Conservation (phyloP, 2,113 vertebrate genomes). For the Corydoras maculifer region DNA sequence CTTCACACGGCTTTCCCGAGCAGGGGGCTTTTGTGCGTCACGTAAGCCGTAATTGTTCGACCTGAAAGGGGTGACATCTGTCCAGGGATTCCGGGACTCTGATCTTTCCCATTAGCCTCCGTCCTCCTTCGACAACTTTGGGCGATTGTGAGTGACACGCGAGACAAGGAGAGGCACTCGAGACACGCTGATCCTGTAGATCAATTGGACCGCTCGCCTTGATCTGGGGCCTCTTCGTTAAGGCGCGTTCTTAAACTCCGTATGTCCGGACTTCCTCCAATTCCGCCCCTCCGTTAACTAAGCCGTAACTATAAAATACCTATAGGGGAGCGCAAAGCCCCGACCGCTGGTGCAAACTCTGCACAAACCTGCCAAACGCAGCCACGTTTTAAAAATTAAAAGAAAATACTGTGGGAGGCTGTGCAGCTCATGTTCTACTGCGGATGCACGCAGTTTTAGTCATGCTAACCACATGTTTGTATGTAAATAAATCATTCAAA, state of each 20-base stretch:
- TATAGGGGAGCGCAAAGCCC: not conserved
- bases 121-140: slow-evolving; percentile 39
- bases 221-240: slow-evolving; percentile 39
- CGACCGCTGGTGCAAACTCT: too few relatives aligned
- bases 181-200: slow-evolving; percentile 37
- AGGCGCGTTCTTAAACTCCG: slow-evolving; percentile 28
- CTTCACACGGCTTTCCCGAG: slow-evolving; percentile 64
- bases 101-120: slow-evolving; percentile 42
- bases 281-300: slow-evolving; percentile 2
- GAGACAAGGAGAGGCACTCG: slow-evolving; percentile 37
- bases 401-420: too few relatives aligned
- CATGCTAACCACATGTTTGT: too few relatives aligned
- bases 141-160: slow-evolving; percentile 47
- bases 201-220: slow-evolving; percentile 39
- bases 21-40: slow-evolving; percentile 43
- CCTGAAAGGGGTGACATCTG: slow-evolving; percentile 64
- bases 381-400: too few relatives aligned
- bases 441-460: too few relatives aligned
- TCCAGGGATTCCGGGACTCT: slow-evolving; percentile 58
- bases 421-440: too few relatives aligned
- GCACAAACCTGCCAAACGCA: too few relatives aligned
- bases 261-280: slow-evolving; percentile 18
- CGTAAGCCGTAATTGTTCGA: slow-evolving; percentile 56
- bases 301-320: not conserved
- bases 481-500: not conserved